A percentile compares a stretch with the other conserved stretches of the same genome.
phyloP scores from a whole-genome alignment of 2,888 invertebrate species.

The Tridacna crocea region DNA sequence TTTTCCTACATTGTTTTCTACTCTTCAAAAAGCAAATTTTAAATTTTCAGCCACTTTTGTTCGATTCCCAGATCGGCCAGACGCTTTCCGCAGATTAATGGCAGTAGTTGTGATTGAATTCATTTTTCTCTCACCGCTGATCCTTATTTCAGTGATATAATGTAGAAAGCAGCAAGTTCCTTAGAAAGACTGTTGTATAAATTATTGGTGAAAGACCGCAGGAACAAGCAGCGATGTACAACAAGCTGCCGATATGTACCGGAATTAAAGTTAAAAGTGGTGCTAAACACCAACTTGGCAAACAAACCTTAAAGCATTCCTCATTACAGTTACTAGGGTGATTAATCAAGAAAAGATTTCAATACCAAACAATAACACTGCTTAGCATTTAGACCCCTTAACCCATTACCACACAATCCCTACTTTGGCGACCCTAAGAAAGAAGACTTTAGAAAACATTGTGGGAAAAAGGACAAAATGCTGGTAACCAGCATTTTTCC shows the following conservation, averaged over 20 bases:
- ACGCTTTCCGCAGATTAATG: not conserved
- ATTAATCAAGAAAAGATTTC: not conserved
- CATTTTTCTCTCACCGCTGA: not conserved
- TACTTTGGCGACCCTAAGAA: not conserved
- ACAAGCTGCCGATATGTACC: not conserved
- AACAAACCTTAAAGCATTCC: not conserved
- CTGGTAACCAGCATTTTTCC: not conserved
- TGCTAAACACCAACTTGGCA: not conserved
- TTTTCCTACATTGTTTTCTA: no score
- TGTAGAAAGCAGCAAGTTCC: not conserved
- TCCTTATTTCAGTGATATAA: not conserved
- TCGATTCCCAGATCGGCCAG: not conserved
- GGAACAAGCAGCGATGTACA: not conserved
- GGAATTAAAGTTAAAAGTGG: not conserved
- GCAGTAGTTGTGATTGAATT: not conserved
- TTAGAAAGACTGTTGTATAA: not conserved
- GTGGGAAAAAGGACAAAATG: not conserved
- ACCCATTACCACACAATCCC: not conserved
- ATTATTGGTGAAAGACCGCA: no score
- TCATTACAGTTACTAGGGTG: not conserved
- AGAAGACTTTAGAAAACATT: not conserved
- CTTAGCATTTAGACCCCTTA: not conserved
- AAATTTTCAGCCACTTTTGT: no score
- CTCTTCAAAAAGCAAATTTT: no score
- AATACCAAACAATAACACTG: not conserved